Base-by-base conservation (phyloP, 2,113 vertebrate species). In the Physeter macrocephalus region DNA sequence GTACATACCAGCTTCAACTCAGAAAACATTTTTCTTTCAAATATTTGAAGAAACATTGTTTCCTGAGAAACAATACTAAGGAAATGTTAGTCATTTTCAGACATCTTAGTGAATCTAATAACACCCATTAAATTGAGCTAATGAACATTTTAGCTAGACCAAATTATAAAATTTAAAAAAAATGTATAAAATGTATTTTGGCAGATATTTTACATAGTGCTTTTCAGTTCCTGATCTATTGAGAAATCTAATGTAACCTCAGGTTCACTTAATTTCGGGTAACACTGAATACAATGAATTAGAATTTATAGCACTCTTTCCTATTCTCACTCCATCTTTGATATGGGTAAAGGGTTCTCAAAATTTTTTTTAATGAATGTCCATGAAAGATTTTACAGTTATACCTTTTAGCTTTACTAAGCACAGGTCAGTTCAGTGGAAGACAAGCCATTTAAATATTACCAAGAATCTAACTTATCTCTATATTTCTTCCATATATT, bases 21-120 rank as follows among this genome's bases (percentile, higher is more conserved):
- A 93, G 96, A 97, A 88, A 98, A 93, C 96, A 98, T 85, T 97
- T 97, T 78, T 96, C 97, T 98, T 98, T 97, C 98, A 98, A 98
- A 97, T 97, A 98, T 95, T 97, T 97, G 90, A 98, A 98, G 97
- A 98, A 98, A 98, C 97, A 96, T 86, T 95, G n/a, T n/a, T n/a
- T n/a, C n/a, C n/a, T n/a, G n/a, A n/a, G n/a, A n/a, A n/a, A 97
- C 52, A 96, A 98, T 97, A 98, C 18, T 96, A 98, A 99, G 97
- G 89, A 97, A 97, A 97, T 96, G 92, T 90, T 97, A 98, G 88
- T 97, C 85, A 97, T 98, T 98, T 94, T 85, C 57, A 88, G 66
- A 66, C n/a, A 96, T 90, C 88, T 96, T 97, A 77, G 77, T 92
- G 93, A 98, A 82, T 96, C 96, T 90, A 97, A 94, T 95, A 96